Percentiles rank a stretch among this genome's conserved stretches.
Conservation (phyloP, 2,888 invertebrate species). For the Lasioglossum calceatum region DNA sequence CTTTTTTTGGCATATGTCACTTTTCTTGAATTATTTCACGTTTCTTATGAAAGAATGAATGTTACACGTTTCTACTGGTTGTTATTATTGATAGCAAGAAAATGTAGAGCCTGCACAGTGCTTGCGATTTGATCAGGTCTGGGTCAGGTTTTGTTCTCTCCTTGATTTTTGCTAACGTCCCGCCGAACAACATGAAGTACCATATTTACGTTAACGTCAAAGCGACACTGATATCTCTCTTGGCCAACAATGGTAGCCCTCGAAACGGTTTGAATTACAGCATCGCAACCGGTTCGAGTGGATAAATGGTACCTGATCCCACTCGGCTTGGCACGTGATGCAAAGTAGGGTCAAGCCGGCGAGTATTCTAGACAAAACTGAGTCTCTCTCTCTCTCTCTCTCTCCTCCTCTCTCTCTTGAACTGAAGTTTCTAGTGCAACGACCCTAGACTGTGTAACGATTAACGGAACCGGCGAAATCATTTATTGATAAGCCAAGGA, state of each 20-base stretch:
- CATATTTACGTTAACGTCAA: slow-evolving; percentile 38
- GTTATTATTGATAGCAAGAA: too few species aligned
- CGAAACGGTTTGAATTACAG: slow-evolving; percentile 67
- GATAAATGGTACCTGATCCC: slow-evolving; percentile 71
- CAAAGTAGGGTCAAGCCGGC: slow-evolving; percentile 68
- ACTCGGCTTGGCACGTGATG: slow-evolving; percentile 62
- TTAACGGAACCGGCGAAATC: background rate
- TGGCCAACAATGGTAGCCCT: slow-evolving; percentile 60
- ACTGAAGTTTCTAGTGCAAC: slow-evolving; percentile 56
- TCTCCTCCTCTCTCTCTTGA: background rate
- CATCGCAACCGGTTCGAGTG: slow-evolving; percentile 65
- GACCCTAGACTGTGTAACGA: slow-evolving; percentile 25
- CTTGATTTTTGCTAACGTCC: slow-evolving; percentile 18
- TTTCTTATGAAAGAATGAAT: too few species aligned
- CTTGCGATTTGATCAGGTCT: background rate
- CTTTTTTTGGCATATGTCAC: too few species aligned
- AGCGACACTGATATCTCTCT: slow-evolving; percentile 52
- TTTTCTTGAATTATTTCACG: too few species aligned
- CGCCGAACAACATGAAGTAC: slow-evolving; percentile 7
- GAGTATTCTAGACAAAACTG: slow-evolving; percentile 61
- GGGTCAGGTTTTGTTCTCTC: background rate
- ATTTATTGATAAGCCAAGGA: background rate
- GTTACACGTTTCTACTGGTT: too few species aligned
- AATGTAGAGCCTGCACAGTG: too few species aligned
- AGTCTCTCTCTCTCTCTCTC: slow-evolving; percentile 4